phyloP scores from a whole-genome alignment of 2,797 vertebrate species.

The Notoglanidium macrostoma region DNA sequence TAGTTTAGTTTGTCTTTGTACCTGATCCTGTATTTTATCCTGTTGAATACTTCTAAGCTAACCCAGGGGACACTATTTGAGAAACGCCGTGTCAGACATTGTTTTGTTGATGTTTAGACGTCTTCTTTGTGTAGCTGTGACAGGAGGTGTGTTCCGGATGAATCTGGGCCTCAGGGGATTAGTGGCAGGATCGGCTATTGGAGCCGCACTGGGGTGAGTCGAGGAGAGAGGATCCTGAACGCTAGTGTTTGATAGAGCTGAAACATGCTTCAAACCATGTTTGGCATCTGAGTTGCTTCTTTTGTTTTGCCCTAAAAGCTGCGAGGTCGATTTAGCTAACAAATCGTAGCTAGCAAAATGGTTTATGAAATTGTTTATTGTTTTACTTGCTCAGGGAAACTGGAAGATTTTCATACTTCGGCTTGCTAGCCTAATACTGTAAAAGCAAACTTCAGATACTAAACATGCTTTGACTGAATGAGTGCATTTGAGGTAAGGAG shows the following conservation, averaged over 20 bases:
- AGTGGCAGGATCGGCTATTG: slow-evolving; percentile 81
- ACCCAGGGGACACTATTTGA: not conserved
- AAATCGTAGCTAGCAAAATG: too few species aligned
- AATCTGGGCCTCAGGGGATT: slow-evolving; percentile 84
- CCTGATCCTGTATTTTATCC: not conserved
- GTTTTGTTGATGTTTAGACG: not conserved
- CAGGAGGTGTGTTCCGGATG: slow-evolving; percentile 87
- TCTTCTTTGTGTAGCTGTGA: slow-evolving; percentile 74
- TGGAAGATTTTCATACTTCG: not conserved
- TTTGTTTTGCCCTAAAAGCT: not conserved
- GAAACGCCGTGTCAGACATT: not conserved
- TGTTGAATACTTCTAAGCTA: not conserved
- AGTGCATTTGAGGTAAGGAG: not conserved
- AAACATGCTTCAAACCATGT: not conserved
- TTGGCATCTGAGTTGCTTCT: not conserved
- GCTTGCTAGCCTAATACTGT: not conserved
- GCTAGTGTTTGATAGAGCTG: not conserved
- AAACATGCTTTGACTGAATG: not conserved
- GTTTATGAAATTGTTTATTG: not conserved
- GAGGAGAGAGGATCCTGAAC: not conserved
- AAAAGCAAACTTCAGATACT: not conserved
- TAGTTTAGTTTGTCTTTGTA: too few species aligned
- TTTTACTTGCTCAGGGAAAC: not conserved
- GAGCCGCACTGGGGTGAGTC: slow-evolving; percentile 84
- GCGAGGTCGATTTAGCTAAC: not conserved